phyloP scores from a whole-genome alignment of 2,888 invertebrate species.

The Scrobipalpa costella region DNA sequence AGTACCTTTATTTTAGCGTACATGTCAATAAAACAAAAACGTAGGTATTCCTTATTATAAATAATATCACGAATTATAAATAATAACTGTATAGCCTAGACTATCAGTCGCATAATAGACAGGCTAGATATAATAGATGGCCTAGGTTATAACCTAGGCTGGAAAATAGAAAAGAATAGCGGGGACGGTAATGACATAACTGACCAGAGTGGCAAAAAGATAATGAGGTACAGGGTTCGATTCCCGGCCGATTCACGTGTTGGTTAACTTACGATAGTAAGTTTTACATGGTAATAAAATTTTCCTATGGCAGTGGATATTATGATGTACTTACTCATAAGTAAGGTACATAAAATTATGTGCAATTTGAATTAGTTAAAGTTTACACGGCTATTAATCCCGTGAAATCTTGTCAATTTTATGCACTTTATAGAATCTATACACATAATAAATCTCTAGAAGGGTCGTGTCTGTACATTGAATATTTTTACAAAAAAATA shows the following conservation, averaged over 20 bases:
- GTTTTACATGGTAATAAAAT: not conserved
- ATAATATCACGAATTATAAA: not conserved
- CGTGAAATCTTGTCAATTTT: no score
- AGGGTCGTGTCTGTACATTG: no score
- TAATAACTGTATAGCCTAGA: not conserved
- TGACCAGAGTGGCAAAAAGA: conserved; percentile 27
- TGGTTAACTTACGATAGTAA: not conserved
- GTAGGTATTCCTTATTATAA: not conserved
- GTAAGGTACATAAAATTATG: no score
- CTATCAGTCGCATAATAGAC: not conserved
- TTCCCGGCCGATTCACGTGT: conserved; percentile 10
- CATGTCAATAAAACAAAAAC: no score
- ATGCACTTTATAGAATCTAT: no score
- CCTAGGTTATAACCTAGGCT: conserved; percentile 18
- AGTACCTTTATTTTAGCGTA: no score
- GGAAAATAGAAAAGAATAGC: conserved; percentile 27
- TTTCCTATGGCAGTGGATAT: not conserved
- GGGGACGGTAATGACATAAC: conserved; percentile 28
- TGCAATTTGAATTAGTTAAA: no score
- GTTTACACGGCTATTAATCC: no score
- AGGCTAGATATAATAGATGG: not conserved
- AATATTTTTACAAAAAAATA: no score
- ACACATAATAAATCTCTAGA: no score
- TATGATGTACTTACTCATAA: not conserved
- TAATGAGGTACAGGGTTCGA: conserved; percentile 25